These are phyloP conservation scores for Drosophila novamexicana DNA, from an alignment of 1,140 invertebrate species.

Conservation along the genomic window DNA sequence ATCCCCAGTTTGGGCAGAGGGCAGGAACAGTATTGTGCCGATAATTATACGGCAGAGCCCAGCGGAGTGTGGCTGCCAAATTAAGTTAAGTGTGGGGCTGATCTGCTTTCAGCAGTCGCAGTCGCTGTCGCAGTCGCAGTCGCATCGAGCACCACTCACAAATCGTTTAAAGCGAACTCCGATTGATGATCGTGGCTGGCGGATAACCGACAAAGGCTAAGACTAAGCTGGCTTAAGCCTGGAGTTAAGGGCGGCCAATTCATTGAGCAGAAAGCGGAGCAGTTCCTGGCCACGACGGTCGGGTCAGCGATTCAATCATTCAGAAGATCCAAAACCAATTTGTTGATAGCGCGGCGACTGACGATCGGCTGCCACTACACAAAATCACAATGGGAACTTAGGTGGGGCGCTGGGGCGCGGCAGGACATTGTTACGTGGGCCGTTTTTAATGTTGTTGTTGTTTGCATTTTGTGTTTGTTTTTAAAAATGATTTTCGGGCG, in stretches of 20 bases:
- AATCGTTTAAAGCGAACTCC: slow-evolving; percentile 77
- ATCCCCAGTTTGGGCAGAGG: slow-evolving; percentile 20
- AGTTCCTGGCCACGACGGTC: slow-evolving; percentile 21
- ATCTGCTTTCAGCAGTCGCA: slow-evolving; percentile 71
- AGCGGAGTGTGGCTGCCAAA: slow-evolving; percentile 78
- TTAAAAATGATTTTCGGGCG: slow-evolving; percentile 70
- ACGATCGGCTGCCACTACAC: slow-evolving; percentile 59
- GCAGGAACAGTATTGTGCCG: slow-evolving; percentile 64
- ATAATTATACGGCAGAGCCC: slow-evolving; percentile 70
- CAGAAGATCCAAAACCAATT: slow-evolving; percentile 78
- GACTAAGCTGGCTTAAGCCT: slow-evolving; percentile 35
- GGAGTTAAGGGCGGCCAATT: slow-evolving; percentile 34
- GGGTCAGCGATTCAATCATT: slow-evolving; percentile 70
- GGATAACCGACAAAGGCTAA: slow-evolving; percentile 65
- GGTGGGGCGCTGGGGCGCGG: slow-evolving; percentile 49
- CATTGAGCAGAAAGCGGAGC: slow-evolving; percentile 51
- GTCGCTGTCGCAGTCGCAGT: slow-evolving; percentile 1
- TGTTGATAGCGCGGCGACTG: slow-evolving; percentile 71
- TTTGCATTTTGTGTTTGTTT: slow-evolving; percentile 65
- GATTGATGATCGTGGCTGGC: slow-evolving; percentile 68
- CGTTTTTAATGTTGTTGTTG: slow-evolving; percentile 3
- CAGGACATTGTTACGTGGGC: slow-evolving; percentile 64
- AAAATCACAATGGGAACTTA: slow-evolving; percentile 55
- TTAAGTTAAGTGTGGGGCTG: slow-evolving; percentile 83
- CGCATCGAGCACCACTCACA: slow-evolving; percentile 55